Base-by-base conservation (phyloP, 2,797 vertebrate genomes). In the Mastacembelus armatus region DNA sequence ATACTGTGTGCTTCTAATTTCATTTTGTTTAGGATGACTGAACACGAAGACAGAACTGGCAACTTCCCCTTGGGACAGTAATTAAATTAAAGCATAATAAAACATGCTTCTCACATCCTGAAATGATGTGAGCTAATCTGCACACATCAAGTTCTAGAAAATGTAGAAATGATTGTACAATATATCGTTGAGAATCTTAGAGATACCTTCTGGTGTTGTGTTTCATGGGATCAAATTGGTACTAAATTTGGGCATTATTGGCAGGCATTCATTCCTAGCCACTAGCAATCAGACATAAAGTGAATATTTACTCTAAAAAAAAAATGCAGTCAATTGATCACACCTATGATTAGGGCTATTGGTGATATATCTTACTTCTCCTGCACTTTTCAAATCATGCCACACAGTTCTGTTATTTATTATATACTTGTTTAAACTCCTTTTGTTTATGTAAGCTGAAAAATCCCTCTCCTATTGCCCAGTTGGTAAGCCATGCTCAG, bases 21-120 rank as follows among this genome's bases (percentile, higher is more conserved):
- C 48, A 74, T 89, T 85, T 85, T 82, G 80, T 85, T 86, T 81
- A 73, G 83, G 77, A 88, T 88, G 81, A 71, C 65, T 91, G 78
- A 85, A 83, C 81, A 85, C 40, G 51, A 77, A 81, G 58, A 82
- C 81, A 70, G 58, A 62, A 78, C 60, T 71, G 83, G 78, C 78
- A 88, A 73, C 64, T 54, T 80, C 27, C 71, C 77, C 71, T 49
- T 29, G 67, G 71, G 74, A 86, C 66, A 45, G 48, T 78, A 83
- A 90, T 87, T 80, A 65, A 80, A 77, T 84, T 49, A 80, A 77
- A 80, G 36, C 56, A 74, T 74, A 66, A 86, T 66, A 74, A 84
- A 73, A 68, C 61, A 71, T 80, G 82, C 58, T 52, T 73, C 43
- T 52, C 68, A 56, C 67, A 78, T 58, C 30, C 63, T 55, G 16